Conservation (phyloP, 37 sponge, comb jelly and placozoan genomes). For the Oopsacas minuta region DNA sequence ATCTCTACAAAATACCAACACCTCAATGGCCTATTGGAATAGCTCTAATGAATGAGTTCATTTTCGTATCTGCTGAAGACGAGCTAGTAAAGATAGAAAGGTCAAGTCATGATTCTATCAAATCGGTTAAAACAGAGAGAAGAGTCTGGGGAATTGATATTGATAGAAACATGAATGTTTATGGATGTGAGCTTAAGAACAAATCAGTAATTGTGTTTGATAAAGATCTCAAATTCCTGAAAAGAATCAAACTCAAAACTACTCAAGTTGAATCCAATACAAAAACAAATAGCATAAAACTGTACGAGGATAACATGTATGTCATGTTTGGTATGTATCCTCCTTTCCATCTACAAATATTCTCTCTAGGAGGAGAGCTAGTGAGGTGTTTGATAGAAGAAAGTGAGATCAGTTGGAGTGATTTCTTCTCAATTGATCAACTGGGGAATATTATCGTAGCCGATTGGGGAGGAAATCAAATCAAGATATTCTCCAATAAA, state of each 20-base stretch:
- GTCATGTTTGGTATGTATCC: not conserved
- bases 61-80: not conserved
- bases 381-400: not conserved
- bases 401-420: not conserved
- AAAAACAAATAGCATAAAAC: not conserved
- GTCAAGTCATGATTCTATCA: not conserved
- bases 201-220: not conserved
- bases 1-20: not conserved
- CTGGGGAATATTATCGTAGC: constrained; percentile 13
- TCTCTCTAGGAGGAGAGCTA: constrained; percentile 14
- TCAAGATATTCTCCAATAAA: constrained; percentile 1
- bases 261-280: not conserved
- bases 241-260: not conserved
- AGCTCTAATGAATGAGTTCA: not conserved
- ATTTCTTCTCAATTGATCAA: not conserved
- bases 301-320: not conserved
- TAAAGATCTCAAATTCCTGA: not conserved
- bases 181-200: not conserved
- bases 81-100: not conserved
- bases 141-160: not conserved
- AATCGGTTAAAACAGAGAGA: not conserved
- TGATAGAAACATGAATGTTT: not conserved
- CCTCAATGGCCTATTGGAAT: not conserved
- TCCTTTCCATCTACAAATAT: constrained; percentile 10
- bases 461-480: not conserved